A percentile compares a stretch with the other conserved stretches of the same genome.
phyloP scores from a whole-genome alignment of 1,140 invertebrate genomes.

The Pantala flavescens region DNA sequence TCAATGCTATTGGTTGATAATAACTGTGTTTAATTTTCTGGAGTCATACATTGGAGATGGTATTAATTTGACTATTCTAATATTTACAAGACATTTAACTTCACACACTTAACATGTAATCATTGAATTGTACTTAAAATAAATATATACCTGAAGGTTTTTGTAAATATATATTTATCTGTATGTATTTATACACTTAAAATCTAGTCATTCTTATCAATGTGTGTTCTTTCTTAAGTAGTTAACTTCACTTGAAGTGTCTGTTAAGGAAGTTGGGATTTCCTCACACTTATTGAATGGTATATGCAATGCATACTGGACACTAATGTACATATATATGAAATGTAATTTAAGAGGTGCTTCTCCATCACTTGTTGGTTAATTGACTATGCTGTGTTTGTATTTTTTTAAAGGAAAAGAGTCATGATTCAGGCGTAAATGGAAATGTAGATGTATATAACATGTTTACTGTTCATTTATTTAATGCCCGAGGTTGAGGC shows the following conservation, averaged over 20 bases:
- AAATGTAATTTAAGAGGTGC: neutral
- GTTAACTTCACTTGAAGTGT: constrained; percentile 6
- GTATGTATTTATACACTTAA: neutral
- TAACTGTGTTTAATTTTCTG: no score
- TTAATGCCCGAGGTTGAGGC: neutral
- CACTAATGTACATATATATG: constrained; percentile 3
- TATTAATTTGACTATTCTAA: no score
- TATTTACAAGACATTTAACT: no score
- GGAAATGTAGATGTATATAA: neutral
- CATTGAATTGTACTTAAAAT: no score
- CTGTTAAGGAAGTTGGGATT: neutral
- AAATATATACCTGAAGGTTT: no score
- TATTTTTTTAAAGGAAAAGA: neutral
- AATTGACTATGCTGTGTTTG: neutral
- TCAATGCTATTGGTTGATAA: no score
- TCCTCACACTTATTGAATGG: constrained; percentile 1
- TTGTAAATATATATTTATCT: neutral
- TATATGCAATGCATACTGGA: constrained; percentile 9
- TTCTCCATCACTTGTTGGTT: neutral
- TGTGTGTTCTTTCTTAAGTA: neutral
- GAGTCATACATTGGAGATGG: no score
- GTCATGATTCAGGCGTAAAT: neutral
- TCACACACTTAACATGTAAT: no score
- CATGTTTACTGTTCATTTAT: neutral
- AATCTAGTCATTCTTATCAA: neutral